phyloP scores from a whole-genome alignment of 2,888 invertebrate genomes.

The Carabus problematicus region DNA sequence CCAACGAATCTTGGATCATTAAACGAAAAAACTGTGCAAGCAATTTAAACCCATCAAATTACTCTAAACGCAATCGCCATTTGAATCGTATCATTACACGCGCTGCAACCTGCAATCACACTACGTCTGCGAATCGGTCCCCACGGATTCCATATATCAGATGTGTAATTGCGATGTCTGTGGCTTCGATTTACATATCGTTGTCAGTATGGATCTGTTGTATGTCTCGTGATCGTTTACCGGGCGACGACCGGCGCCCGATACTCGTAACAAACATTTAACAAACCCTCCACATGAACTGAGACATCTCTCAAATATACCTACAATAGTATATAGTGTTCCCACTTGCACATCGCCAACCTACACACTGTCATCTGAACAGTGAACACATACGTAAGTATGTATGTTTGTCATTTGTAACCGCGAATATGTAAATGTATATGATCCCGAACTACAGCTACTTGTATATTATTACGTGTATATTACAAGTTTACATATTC shows the following conservation, averaged over 20 bases:
- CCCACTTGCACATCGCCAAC: neutral
- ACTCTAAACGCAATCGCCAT: conserved; percentile 40
- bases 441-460: conserved; percentile 11
- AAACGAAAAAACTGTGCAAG: conserved; percentile 34
- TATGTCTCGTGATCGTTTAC: conserved; percentile 37
- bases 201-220: conserved; percentile 35
- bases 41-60: conserved; percentile 41
- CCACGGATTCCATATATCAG: conserved; percentile 39
- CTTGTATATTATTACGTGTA: conserved; percentile 36
- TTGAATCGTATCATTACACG: conserved; percentile 41
- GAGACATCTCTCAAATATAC: neutral
- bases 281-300: conserved; percentile 8
- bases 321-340: neutral
- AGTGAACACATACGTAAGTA: no score
- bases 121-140: conserved; percentile 28
- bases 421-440: conserved; percentile 19
- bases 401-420: conserved; percentile 11
- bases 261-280: neutral
- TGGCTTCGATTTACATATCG: conserved; percentile 40
- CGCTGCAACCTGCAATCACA: conserved; percentile 40
- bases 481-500: conserved; percentile 40
- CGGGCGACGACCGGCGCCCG: conserved; percentile 34
- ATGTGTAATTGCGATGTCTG: conserved; percentile 40
- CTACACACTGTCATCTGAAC: no score
- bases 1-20: conserved; percentile 29